Conservation (phyloP, 2,888 invertebrate genomes). For the Sphinx pinastri region DNA sequence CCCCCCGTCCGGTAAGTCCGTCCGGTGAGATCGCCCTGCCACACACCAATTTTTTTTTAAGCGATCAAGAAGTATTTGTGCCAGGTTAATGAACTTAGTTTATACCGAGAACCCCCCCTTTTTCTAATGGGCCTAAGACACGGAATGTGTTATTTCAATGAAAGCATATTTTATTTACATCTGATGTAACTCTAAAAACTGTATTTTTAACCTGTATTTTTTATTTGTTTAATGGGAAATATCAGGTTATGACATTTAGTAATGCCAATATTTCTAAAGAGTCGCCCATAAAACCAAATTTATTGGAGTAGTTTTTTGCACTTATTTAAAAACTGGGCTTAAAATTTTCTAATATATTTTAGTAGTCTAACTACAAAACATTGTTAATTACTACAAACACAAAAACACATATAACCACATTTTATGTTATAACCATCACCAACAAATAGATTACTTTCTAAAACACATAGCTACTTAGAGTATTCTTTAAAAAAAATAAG, state of each 20-base stretch:
- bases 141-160: background rate
- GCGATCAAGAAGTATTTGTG: slow-evolving; percentile 77
- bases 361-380: slow-evolving; percentile 19
- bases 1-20: slow-evolving; percentile 85
- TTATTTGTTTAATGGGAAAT: background rate
- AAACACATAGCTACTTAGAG: background rate
- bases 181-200: background rate
- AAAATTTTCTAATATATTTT: background rate
- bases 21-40: slow-evolving; percentile 85
- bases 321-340: background rate
- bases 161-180: slow-evolving; percentile 5
- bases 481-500: background rate
- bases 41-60: slow-evolving; percentile 66
- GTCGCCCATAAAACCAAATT: background rate
- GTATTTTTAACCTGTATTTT: background rate
- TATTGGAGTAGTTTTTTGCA: background rate
- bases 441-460: background rate
- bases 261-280: no score
- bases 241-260: no score
- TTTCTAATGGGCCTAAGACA: background rate
- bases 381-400: slow-evolving; percentile 12
- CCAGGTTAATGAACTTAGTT: slow-evolving; percentile 8
- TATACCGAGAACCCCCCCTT: background rate
- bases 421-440: background rate
- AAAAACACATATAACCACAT: background rate